These are phyloP conservation scores for Drosophila mojavensis DNA, from an alignment of 1,140 invertebrate species.

Conservation along the genomic window DNA sequence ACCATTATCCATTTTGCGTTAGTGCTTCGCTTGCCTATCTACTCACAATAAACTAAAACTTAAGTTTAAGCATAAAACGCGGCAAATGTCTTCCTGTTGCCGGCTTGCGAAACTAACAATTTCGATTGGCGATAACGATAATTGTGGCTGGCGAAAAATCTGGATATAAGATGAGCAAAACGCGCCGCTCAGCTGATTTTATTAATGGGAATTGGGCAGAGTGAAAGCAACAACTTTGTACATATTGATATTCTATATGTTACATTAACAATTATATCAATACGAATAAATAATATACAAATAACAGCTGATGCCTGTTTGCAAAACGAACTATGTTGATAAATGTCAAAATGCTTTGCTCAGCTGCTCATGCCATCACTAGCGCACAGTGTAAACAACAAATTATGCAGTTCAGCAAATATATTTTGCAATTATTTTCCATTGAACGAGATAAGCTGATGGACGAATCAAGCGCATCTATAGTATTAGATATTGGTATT, in stretches of 20 bases:
- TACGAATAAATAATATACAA: too few relatives aligned
- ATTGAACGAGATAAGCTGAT: too few relatives aligned
- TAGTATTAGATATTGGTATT: too few relatives aligned
- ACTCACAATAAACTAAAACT: not conserved
- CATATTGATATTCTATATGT: too few relatives aligned
- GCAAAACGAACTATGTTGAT: too few relatives aligned
- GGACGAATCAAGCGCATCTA: too few relatives aligned
- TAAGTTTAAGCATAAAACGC: slow-evolving; percentile 49
- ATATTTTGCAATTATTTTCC: not conserved
- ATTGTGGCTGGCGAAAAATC: not conserved
- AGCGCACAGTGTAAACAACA: slow-evolving; percentile 30
- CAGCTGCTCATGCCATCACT: slow-evolving; percentile 21
- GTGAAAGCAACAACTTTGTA: too few relatives aligned
- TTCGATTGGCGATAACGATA: slow-evolving; percentile 11
- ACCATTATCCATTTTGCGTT: slow-evolving; percentile 60
- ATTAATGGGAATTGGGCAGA: too few relatives aligned
- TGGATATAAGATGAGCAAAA: not conserved
- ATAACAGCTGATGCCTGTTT: too few relatives aligned
- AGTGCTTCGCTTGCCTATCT: not conserved
- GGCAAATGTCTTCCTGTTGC: slow-evolving; percentile 36
- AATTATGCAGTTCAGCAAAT: not conserved
- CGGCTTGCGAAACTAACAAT: slow-evolving; percentile 21
- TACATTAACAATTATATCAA: too few relatives aligned
- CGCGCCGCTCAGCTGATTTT: too few relatives aligned
- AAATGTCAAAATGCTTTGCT: not conserved